A percentile compares a stretch with the other conserved stretches of the same genome.
phyloP scores from a whole-genome alignment of 1,140 invertebrate species.

The Drosophila busckii region DNA sequence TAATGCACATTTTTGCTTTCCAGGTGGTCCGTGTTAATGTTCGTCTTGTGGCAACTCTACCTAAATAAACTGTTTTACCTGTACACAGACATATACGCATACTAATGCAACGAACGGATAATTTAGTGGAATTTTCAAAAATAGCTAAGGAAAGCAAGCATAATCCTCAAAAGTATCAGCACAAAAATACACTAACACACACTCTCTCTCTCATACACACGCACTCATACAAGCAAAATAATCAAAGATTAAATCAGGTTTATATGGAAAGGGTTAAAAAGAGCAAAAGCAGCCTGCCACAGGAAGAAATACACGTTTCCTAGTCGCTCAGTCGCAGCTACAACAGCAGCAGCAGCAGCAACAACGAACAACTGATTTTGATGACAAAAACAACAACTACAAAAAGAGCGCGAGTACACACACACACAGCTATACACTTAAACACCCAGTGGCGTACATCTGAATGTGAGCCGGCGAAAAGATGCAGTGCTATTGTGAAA shows the following conservation, averaged over 20 bases:
- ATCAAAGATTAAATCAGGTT: conserved; percentile 77
- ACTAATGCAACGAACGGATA: conserved; percentile 46
- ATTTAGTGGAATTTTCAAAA: conserved; percentile 75
- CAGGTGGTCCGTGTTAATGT: conserved; percentile 54
- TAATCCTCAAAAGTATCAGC: conserved; percentile 41
- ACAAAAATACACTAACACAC: conserved; percentile 22
- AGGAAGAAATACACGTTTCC: conserved; percentile 77
- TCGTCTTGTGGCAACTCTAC: conserved; percentile 53
- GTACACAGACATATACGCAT: conserved; percentile 27
- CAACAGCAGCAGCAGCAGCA: conserved; percentile 49
- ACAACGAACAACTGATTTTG: conserved; percentile 58
- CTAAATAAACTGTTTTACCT: conserved; percentile 74
- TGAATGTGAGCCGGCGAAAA: background rate
- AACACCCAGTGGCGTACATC: background rate
- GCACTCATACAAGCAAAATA: conserved; percentile 52
- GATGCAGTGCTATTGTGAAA: too few relatives aligned
- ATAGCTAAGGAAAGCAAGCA: conserved; percentile 58
- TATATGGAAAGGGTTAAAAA: conserved; percentile 75
- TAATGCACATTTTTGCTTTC: conserved; percentile 42
- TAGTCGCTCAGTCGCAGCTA: conserved; percentile 51
- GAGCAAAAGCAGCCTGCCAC: conserved; percentile 53
- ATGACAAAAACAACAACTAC: conserved; percentile 50
- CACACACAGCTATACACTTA: conserved; percentile 5
- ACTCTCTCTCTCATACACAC: too few relatives aligned
- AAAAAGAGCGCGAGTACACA: conserved; percentile 31